Conservation (phyloP, 2,797 vertebrate genomes). For the Lates japonicus region DNA sequence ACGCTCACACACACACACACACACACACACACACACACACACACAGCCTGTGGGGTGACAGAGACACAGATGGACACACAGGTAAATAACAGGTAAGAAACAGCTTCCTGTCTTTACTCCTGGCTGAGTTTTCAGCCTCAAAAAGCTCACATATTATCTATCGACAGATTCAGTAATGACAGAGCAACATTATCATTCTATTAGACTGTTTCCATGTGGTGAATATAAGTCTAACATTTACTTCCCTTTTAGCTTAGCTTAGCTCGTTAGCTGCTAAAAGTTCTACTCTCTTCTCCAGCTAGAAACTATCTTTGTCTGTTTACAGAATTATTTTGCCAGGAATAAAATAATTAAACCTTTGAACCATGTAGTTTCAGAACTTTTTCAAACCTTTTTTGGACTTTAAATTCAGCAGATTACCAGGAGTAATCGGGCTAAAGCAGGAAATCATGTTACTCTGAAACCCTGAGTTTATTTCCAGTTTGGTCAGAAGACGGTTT, state of each 20-base stretch:
- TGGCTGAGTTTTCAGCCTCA: too few relatives aligned
- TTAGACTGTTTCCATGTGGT: too few relatives aligned
- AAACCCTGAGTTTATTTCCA: too few relatives aligned
- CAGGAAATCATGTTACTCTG: too few relatives aligned
- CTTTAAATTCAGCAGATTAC: background rate
- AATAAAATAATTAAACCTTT: background rate
- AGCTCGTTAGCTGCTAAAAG: background rate
- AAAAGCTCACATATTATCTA: too few relatives aligned
- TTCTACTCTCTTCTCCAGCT: background rate
- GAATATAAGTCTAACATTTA: background rate
- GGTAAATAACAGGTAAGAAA: background rate
- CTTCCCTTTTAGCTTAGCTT: background rate
- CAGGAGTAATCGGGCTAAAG: too few relatives aligned
- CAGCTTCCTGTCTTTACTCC: too few relatives aligned
- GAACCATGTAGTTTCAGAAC: background rate
- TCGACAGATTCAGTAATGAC: too few relatives aligned
- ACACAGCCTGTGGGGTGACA: conserved; percentile 8
- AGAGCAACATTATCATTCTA: too few relatives aligned
- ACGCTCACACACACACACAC: conserved; percentile 8
- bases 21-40: background rate
- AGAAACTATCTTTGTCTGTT: background rate
- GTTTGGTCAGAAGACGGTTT: too few relatives aligned
- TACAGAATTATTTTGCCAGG: too few relatives aligned
- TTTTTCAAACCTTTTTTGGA: background rate
- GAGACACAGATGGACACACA: background rate